These are phyloP conservation scores for Clarias laeviceps DNA, from an alignment of 2,797 vertebrate species.

Conservation along the genomic window DNA sequence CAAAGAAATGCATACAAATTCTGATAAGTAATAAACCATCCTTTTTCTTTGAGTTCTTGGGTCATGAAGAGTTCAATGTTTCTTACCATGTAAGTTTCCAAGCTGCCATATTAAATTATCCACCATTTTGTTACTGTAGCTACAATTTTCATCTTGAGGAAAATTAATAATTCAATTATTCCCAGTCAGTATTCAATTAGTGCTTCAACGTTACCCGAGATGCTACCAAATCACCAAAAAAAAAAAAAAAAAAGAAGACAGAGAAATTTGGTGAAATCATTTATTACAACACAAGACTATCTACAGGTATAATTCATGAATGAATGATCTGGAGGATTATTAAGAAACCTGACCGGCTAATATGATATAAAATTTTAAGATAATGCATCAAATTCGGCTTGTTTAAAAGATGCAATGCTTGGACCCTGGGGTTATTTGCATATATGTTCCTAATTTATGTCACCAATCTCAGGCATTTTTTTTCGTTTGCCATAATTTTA, in stretches of 20 bases:
- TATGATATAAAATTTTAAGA: background rate
- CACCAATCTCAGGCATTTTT: background rate
- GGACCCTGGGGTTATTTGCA: background rate
- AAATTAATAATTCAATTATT: background rate
- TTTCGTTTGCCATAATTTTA: background rate
- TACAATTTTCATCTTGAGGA: background rate
- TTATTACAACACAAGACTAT: no score
- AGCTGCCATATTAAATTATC: constrained; percentile 10
- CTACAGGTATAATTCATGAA: background rate
- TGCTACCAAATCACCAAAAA: background rate
- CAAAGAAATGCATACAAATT: constrained; percentile 1
- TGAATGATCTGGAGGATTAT: background rate
- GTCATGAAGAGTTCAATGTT: constrained; percentile 18
- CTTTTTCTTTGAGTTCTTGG: constrained; percentile 7
- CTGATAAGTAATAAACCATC: background rate
- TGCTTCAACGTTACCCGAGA: background rate
- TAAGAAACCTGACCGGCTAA: background rate
- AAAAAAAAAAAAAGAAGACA: background rate
- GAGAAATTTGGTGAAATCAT: background rate
- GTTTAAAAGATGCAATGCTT: background rate
- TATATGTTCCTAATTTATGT: background rate
- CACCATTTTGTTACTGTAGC: constrained; percentile 4
- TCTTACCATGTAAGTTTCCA: constrained; percentile 21
- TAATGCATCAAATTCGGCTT: background rate
- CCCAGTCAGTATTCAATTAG: background rate